A percentile compares a stretch with the other conserved stretches of the same genome.
Conservation (phyloP, 2,888 invertebrate species). For the Stegophylla sp. region DNA sequence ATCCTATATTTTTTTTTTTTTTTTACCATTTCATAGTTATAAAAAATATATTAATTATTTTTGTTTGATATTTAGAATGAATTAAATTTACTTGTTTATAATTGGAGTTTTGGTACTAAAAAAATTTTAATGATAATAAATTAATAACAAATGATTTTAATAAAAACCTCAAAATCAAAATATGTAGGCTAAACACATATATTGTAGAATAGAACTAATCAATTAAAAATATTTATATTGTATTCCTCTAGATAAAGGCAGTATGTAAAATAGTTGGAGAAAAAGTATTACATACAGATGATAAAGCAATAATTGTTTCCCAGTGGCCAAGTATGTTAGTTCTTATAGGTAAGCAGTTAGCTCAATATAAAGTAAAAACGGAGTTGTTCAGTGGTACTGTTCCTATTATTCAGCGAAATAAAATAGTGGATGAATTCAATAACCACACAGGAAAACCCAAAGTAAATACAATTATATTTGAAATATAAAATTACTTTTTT, state of each 20-base stretch:
- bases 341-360: slow-evolving; percentile 75
- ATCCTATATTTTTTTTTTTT: too few species aligned
- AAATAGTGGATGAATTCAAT: slow-evolving; percentile 77
- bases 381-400: slow-evolving; percentile 79
- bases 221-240: not conserved
- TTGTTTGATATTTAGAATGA: too few species aligned
- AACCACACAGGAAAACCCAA: slow-evolving; percentile 68
- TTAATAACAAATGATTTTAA: too few species aligned
- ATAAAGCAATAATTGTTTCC: slow-evolving; percentile 86
- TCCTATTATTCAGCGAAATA: slow-evolving; percentile 75
- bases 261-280: slow-evolving; percentile 70
- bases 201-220: too few species aligned
- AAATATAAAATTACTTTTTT: not conserved
- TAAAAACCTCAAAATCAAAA: too few species aligned
- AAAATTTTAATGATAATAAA: too few species aligned
- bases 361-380: slow-evolving; percentile 67
- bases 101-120: too few species aligned
- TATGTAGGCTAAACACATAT: too few species aligned
- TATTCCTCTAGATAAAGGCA: slow-evolving; percentile 67
- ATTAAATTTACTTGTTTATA: too few species aligned
- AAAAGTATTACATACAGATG: slow-evolving; percentile 67
- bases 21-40: too few species aligned
- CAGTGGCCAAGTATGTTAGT: slow-evolving; percentile 89
- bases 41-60: too few species aligned
- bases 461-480: slow-evolving; percentile 65